Conservation (phyloP, 2,888 invertebrate species). For the Lasiommata megera region DNA sequence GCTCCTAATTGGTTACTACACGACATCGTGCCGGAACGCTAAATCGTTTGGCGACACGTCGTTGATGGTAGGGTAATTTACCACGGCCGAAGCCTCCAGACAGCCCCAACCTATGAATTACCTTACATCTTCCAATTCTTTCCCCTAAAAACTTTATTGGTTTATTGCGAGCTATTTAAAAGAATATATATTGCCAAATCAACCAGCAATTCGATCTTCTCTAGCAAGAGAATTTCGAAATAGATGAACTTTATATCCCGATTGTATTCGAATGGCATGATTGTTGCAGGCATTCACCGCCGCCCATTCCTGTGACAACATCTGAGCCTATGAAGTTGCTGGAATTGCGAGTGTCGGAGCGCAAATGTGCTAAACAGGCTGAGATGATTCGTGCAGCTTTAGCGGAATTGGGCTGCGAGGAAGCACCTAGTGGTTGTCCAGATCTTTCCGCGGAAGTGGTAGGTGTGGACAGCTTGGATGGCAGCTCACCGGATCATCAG, state of each 20-base stretch:
- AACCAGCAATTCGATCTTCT: no score
- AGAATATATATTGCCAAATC: no score
- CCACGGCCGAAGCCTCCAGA: no score
- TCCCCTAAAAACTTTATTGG: not conserved
- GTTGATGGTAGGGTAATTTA: no score
- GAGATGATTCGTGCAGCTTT: conserved; percentile 93
- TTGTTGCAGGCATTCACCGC: conserved; percentile 65
- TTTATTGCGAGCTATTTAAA: no score
- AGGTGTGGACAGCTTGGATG: conserved; percentile 83
- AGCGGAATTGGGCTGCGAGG: conserved; percentile 93
- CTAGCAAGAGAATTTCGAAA: no score
- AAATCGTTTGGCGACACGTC: no score
- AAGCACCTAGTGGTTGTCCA: conserved; percentile 91
- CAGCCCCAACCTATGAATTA: no score
- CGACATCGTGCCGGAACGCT: no score
- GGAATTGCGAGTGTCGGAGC: conserved; percentile 90
- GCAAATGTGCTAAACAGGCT: conserved; percentile 90
- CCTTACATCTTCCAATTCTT: not conserved
- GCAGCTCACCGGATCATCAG: conserved; percentile 84
- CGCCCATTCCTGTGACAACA: conserved; percentile 69
- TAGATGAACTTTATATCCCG: no score
- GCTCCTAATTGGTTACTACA: no score
- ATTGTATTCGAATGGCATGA: not conserved
- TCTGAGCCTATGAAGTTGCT: conserved; percentile 87
- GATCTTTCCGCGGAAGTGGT: conserved; percentile 90